phyloP scores from a whole-genome alignment of 2,888 invertebrate genomes.

The Metopia argyrocephala region DNA sequence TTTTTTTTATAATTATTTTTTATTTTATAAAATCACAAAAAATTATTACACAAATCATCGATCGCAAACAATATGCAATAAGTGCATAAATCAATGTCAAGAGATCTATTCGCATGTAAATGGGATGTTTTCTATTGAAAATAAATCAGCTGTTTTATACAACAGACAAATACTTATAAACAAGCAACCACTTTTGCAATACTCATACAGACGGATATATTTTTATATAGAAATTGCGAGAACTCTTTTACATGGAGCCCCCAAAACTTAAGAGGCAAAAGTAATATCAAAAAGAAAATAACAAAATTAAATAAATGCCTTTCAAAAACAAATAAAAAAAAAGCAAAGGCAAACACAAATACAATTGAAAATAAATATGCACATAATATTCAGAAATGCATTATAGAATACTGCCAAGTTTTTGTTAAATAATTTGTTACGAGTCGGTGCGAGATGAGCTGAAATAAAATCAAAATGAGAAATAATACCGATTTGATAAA shows the following conservation, averaged over 20 bases:
- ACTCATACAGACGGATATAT: background rate
- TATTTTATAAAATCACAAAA: too few species aligned
- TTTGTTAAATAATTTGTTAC: constrained; percentile 38
- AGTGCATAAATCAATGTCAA: constrained; percentile 28
- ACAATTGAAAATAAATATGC: background rate
- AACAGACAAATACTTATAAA: background rate
- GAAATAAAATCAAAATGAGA: constrained; percentile 14
- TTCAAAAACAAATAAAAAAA: background rate
- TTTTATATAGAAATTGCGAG: constrained; percentile 42
- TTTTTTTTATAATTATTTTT: background rate
- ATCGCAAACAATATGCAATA: background rate
- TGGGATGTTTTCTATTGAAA: constrained; percentile 5
- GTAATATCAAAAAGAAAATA: background rate
- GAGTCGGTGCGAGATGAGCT: background rate
- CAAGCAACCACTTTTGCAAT: constrained; percentile 18
- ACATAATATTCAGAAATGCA: constrained; percentile 19
- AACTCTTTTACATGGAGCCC: constrained; percentile 29
- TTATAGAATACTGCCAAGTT: constrained; percentile 52
- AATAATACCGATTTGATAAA: constrained; percentile 19
- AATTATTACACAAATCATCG: background rate
- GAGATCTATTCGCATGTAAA: background rate
- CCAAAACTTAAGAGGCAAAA: constrained; percentile 10
- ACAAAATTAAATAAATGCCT: background rate
- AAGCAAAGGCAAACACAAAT: background rate
- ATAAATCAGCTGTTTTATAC: constrained; percentile 40